Base-by-base conservation (phyloP, 2,113 vertebrate species). In the Ia io region DNA sequence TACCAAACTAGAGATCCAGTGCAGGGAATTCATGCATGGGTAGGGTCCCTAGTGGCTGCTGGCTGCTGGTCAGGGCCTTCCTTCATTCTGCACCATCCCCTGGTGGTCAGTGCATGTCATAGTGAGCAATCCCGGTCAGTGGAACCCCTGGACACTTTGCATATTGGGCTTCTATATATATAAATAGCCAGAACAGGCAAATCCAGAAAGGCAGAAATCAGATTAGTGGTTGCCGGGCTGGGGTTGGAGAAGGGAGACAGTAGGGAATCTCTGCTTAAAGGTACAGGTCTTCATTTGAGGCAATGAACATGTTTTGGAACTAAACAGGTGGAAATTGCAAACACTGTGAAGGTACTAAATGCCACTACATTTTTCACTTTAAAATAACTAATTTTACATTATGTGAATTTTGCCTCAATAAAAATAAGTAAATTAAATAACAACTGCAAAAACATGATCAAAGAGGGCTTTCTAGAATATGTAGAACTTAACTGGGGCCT, bases 401-500 rank as follows among this genome's bases (percentile, higher is more conserved):
- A 74, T 49, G 44, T 61, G 25, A 93, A 47, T 73, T 93, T 94
- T 82, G 1, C 28, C 25, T 88, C 28, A 84, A 65, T 53, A 32
- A 83, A 73, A 93, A 76, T 59, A 65, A 82, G 67, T 65, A 44
- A 82, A 91, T 71, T 53, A 69, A 93, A 88, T 18, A 6, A 87
- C 87, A 44, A 40, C 12, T 89, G 14, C 20, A 78, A 71, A 85
- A 84, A 82, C 78, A 90, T n/a, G 4, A 71, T 23, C 44, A 73
- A 90, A 13, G 18, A 61, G 25, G 14, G 20, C 9, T 53, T 84
- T 94, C 42, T 84, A 88, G 35, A 85, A 85, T 67, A 71, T 76
- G 14, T 14, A 61, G n/a, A 79, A 74, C 12, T 91, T 85, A 42
- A 18, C 9, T 42, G 9, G 16, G 61, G 20, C 77, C 35, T 49